Evolutionary conservation across 1,140 invertebrate genomes (phyloP), one percentile per base, ranked within the genome.

Genomic region (Anoplolepis gracilipes): DNA sequence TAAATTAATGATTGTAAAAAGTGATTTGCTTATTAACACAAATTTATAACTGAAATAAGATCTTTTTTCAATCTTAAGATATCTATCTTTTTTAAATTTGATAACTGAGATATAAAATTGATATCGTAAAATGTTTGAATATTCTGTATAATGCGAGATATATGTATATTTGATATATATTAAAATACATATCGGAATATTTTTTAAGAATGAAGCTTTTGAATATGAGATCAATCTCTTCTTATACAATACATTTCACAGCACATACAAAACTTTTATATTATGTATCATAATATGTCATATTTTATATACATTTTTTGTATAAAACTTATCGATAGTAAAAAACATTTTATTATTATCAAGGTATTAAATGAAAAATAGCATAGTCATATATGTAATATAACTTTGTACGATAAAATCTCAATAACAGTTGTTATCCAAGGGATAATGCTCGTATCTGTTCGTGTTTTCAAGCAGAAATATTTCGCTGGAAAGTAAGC

Each of bases 321-420:
- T 53, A 28, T 13, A 42, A 76, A 61, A 77, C 46, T 62, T 19
- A 33, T 13, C 3, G 16, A 69, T 69, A 79, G 25, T 36, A 19
- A 2, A 69, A 5, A 39, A 39, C 3, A 57, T 39, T 55, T 67
- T 42, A 33, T 19, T 55, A 39, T n/a, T 72, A 19, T 30, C 22
- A 70, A 59, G 25, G 70, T 81, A 70, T 59, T 59, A 42, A 42
- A 46, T 8, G 28, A 5, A 22, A 30, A 10, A 33, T 19, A 72
- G 11, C 22, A n/a, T n/a, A n/a, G 39, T 1, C 4, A 65, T 11
- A 61, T 16, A 30, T 64, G 49, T 25, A 69, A 22, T n/a, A 55
- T 5, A 69, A 30, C 57, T 69, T 39, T 13, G 22, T 30, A 25
- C 53, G 53, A 82, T 72, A 82, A 73, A 73, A 72, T 82, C 28